Evolutionary conservation across 2,113 vertebrate genomes (phyloP).

Genomic region (Gadus chalcogrammus): DNA sequence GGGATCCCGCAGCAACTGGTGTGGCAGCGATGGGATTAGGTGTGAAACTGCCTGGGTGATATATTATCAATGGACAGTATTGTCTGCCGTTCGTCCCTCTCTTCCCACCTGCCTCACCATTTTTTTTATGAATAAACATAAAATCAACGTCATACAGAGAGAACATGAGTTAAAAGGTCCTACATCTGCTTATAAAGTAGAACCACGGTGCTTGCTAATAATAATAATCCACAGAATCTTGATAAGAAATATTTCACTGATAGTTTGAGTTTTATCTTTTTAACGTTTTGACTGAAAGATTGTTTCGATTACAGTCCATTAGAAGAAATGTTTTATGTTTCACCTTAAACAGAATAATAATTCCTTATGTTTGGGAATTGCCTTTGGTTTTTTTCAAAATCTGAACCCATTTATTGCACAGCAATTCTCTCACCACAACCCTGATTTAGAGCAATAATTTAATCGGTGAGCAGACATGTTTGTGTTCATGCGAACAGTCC

Average conservation of each 20-base stretch:
- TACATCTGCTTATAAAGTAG: too few relatives aligned
- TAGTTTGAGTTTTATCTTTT: neutral
- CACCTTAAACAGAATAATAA: neutral
- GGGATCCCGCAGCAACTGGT: constrained; percentile 41
- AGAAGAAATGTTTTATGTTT: neutral
- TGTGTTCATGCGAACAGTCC: too few relatives aligned
- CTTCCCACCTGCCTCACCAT: neutral
- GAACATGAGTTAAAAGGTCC: neutral
- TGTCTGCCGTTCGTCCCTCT: constrained; percentile 20
- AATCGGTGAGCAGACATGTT: too few relatives aligned
- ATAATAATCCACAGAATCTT: too few relatives aligned
- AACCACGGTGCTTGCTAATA: too few relatives aligned
- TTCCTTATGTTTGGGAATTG: neutral
- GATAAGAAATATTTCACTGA: too few relatives aligned
- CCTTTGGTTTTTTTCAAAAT: neutral
- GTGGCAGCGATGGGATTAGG: constrained; percentile 59
- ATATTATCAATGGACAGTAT: constrained; percentile 45
- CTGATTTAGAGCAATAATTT: too few relatives aligned
- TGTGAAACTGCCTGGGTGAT: constrained; percentile 45
- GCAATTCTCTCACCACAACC: too few relatives aligned
- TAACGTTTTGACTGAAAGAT: neutral
- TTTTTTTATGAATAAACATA: neutral
- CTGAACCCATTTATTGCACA: constrained; percentile 31
- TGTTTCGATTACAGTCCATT: neutral
- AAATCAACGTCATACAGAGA: neutral